Evolutionary conservation across 2,888 invertebrate species (phyloP), one percentile per base, ranked within the genome.

Genomic region (Catotricha subobsoleta): DNA sequence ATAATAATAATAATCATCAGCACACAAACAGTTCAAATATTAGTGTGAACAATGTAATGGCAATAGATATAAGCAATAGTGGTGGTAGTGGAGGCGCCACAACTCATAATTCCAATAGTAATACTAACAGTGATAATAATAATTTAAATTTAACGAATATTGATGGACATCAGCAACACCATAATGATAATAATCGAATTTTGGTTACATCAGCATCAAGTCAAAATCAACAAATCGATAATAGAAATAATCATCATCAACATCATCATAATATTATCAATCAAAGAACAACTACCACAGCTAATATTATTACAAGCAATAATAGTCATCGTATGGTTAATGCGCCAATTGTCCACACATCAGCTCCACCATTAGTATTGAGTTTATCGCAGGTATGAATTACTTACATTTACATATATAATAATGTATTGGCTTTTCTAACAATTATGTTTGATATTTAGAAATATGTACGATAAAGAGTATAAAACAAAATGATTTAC

Each of bases 341-440:
- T 47, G 47, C 51, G n/a, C 47, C 53, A 28, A 47, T 43, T 30
- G 48, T 49, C 15, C 10, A 16, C 36, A 47, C 50, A 35, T 49
- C 51, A n/a, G 65, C 75, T 46, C 66, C 75, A 46, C 74, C 76
- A 12, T 63, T 82, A 54, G 79, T 88, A 47, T 68, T 88, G 51
- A 86, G 84, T 54, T 67, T 88, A 48, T 82, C 84, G 45, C 86
- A 79, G 59, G 51, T 52, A 46, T 42, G 44, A 6, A 12, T 40
- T 15, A 2, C 5, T 46, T 42, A 27, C 31, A 37, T n/a, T n/a
- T n/a, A n/a, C n/a, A n/a, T n/a, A n/a, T n/a, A n/a, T n/a, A n/a
- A n/a, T n/a, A n/a, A n/a, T n/a, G n/a, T n/a, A 23, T 41, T 35
- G 29, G 35, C 29, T 37, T 38, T 36, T 21, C 2, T 19, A 19